phyloP scores from a whole-genome alignment of 2,797 vertebrate genomes.

The Helarctos malayanus region DNA sequence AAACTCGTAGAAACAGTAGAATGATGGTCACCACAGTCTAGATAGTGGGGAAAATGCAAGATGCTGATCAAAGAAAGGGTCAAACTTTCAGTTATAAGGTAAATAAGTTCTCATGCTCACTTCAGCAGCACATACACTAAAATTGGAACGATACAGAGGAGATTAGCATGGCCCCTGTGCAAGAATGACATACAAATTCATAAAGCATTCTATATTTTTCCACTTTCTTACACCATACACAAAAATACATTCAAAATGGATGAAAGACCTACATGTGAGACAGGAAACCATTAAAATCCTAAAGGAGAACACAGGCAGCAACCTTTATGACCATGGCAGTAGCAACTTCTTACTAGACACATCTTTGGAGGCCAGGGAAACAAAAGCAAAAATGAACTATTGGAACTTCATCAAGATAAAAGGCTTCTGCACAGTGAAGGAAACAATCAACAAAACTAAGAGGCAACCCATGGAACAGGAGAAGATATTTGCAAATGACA shows the following conservation, averaged over 20 bases:
- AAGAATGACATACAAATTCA: background rate
- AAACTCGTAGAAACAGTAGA: background rate
- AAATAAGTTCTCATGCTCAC: background rate
- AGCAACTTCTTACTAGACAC: background rate
- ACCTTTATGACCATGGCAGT: background rate
- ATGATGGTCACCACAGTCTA: background rate
- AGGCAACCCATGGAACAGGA: background rate
- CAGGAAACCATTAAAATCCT: background rate
- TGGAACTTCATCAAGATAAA: background rate
- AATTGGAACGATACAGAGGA: background rate
- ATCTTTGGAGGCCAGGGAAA: background rate
- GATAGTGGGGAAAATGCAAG: background rate
- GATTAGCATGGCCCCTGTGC: background rate
- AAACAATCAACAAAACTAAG: background rate
- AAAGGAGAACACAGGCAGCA: background rate
- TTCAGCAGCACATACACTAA: background rate
- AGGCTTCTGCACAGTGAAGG: background rate
- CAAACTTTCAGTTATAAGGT: background rate
- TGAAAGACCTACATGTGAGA: background rate
- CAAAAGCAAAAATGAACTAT: background rate
- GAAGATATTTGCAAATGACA: background rate
- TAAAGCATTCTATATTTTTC: background rate
- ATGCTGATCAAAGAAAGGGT: background rate
- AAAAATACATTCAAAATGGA: background rate
- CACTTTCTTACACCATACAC: background rate